Percentiles rank a stretch among this genome's conserved stretches.
Evolutionary conservation across 1,140 invertebrate genomes (phyloP).

Genomic region (Myzus persicae): DNA sequence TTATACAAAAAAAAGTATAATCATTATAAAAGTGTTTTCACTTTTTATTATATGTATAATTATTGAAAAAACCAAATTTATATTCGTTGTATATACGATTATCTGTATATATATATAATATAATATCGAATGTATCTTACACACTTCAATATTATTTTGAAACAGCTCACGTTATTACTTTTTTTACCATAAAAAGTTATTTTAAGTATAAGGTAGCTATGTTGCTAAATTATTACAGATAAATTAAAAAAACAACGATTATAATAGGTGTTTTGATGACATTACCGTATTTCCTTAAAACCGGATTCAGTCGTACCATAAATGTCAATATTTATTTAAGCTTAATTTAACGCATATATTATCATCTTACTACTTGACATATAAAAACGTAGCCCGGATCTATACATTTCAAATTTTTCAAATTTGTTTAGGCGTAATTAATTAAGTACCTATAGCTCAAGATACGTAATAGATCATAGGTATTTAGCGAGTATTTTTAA

Average conservation of each 20-base stretch:
- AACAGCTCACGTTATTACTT: neutral
- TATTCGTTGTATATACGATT: rapidly evolving
- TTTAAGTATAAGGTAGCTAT: neutral
- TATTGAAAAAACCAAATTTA: neutral
- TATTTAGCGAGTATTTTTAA: neutral
- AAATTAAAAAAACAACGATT: neutral
- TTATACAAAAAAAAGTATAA: neutral
- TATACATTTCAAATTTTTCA: neutral
- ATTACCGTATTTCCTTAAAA: neutral
- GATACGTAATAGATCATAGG: neutral
- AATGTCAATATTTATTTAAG: neutral
- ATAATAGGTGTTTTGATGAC: neutral
- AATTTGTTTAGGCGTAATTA: neutral
- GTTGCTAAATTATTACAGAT: neutral
- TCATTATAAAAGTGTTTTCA: neutral
- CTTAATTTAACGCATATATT: neutral
- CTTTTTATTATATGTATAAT: neutral
- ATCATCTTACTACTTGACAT: neutral
- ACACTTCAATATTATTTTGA: neutral
- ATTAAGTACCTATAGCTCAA: too few species aligned
- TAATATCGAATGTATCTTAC: neutral
- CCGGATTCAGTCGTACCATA: neutral
- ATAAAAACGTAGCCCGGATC: neutral
- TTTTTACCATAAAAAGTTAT: neutral
- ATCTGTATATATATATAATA: neutral